Conservation (phyloP, 2,113 vertebrate species). For the Myxocyprinus asiaticus region DNA sequence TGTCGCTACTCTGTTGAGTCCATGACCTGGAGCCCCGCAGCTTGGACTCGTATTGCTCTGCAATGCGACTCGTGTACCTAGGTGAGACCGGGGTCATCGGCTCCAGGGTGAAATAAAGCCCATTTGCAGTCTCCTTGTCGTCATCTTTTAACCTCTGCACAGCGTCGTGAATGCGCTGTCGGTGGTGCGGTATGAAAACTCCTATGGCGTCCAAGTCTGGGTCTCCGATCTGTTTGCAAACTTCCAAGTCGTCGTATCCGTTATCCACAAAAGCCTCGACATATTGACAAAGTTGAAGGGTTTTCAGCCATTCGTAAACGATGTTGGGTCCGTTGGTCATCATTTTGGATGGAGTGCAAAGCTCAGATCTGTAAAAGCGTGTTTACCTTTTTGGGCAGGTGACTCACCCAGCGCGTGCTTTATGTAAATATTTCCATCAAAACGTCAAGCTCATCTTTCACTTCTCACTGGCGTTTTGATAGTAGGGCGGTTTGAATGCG, state of each 20-base stretch:
- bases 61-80: constrained; percentile 74
- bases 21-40: constrained; percentile 75
- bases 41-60: constrained; percentile 75
- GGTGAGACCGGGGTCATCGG: constrained; percentile 74
- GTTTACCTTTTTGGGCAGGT: constrained; percentile 37
- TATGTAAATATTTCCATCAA: neutral
- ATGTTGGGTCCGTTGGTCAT: constrained; percentile 88
- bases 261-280: constrained; percentile 95
- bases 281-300: constrained; percentile 91
- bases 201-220: constrained; percentile 97
- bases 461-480: neutral
- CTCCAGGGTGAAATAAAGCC: constrained; percentile 95
- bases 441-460: neutral
- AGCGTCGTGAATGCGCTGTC: constrained; percentile 88
- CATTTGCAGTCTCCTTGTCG: constrained; percentile 82
- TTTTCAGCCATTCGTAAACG: constrained; percentile 95
- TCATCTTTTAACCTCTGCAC: constrained; percentile 88
- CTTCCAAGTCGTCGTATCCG: constrained; percentile 97
- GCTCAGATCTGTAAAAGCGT: constrained; percentile 2
- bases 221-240: constrained; percentile 97
- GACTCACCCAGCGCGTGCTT: constrained; percentile 2
- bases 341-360: constrained; percentile 60
- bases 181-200: constrained; percentile 86
- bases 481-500: neutral
- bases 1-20: constrained; percentile 71